A percentile compares a stretch with the other conserved stretches of the same genome.
Evolutionary conservation across 2,797 vertebrate species (phyloP).

Genomic region (Cyclura pinguis): DNA sequence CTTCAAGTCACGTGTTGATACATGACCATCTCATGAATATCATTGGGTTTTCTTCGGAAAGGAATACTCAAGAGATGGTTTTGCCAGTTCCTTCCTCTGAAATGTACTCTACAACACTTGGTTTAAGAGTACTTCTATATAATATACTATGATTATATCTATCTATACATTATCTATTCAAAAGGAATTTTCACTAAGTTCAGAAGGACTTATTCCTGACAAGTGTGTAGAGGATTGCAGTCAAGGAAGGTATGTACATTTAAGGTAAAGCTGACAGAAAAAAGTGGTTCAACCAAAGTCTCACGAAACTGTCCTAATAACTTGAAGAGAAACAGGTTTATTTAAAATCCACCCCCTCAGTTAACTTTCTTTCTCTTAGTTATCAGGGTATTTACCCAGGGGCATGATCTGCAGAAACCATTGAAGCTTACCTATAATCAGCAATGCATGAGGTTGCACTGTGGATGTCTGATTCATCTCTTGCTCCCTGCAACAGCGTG

Average conservation of each 20-base stretch:
- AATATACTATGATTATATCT: no score
- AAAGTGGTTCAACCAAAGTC: neutral
- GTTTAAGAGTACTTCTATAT: no score
- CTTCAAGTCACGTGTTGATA: no score
- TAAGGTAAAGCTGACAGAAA: neutral
- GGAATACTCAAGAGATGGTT: no score
- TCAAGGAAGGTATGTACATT: neutral
- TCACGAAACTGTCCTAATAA: neutral
- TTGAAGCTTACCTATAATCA: neutral
- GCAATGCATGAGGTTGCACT: neutral
- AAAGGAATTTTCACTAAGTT: neutral
- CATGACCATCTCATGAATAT: no score
- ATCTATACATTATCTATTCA: neutral
- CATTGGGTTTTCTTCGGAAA: no score
- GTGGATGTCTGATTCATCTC: neutral
- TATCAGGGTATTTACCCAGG: neutral
- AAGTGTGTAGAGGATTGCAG: neutral
- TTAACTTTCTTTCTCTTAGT: neutral
- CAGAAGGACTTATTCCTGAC: neutral
- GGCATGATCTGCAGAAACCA: neutral
- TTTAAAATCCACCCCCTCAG: neutral
- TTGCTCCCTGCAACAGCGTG: neutral
- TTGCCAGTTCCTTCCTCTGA: no score
- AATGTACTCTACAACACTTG: no score
- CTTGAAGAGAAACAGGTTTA: neutral